Base-by-base conservation (phyloP, 37 sponge, comb jelly and placozoan species). In the Theonella swinhoei region DNA sequence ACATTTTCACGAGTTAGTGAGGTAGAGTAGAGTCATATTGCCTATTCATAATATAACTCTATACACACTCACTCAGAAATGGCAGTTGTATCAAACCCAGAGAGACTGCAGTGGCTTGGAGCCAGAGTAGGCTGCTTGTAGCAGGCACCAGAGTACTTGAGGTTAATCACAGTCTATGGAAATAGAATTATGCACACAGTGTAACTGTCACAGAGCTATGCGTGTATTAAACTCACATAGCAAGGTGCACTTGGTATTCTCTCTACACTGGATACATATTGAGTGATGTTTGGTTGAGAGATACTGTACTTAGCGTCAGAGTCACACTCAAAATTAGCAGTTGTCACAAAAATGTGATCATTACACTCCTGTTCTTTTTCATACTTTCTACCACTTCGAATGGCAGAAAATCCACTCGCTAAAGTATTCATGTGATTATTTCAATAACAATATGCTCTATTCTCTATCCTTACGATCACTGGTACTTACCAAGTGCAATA, bases 111-210 rank as follows among this genome's bases (percentile, higher is more conserved):
- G 33, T 72, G 39, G 37, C 24, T 36, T 4, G 83, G 83, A 20
- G 83, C 37, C 8, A 73, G 41, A 7, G 83, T 82, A 4, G 83
- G 83, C 19, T 71, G 38, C 23, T 4, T 62, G 42, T 82, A 82
- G 74, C 83, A 82, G 11, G 83, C 73, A 14, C 83, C 83, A 36
- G 29, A 2, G 63, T 82, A 82, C 42, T 1, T 0, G 32, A 81
- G 2, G 9, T 42, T 38, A 0, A 81, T 33, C 0, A 23, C 39
- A 43, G 23, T 38, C 81, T 81, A 58, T 22, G 31, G 35, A 11
- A 31, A 2, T 3, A 68, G 37, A 68, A 42, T n/a, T n/a, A n/a
- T n/a, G n/a, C n/a, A n/a, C n/a, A n/a, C n/a, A n/a, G n/a, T n/a
- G n/a, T n/a, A n/a, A n/a, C n/a, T n/a, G n/a, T n/a, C n/a, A n/a